A percentile compares a stretch with the other conserved stretches of the same genome.
Evolutionary conservation across 2,113 vertebrate genomes (phyloP).

Genomic region (Hemibates koningsi): DNA sequence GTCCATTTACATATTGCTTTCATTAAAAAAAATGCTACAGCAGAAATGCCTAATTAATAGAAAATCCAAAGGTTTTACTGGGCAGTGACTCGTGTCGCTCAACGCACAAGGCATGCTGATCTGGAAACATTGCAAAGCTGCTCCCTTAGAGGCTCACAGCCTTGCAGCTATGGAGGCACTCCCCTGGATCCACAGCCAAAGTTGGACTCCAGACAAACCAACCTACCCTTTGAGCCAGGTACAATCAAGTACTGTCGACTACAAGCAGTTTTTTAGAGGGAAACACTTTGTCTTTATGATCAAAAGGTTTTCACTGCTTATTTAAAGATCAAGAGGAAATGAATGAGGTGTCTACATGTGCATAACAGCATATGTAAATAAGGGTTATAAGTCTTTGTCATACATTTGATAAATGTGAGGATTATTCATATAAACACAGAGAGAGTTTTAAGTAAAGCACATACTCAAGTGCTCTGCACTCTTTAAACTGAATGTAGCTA

Average conservation of each 20-base stretch:
- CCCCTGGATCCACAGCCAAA: neutral
- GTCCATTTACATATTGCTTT: neutral
- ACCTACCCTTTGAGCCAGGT: neutral
- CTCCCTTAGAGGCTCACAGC: neutral
- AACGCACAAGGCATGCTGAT: neutral
- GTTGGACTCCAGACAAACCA: neutral
- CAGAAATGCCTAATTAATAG: neutral
- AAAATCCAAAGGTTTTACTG: neutral
- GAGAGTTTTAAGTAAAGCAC: neutral
- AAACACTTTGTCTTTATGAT: neutral
- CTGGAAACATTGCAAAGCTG: neutral
- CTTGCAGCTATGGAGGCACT: neutral
- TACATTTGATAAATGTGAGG: neutral
- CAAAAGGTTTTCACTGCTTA: neutral
- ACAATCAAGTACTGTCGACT: neutral
- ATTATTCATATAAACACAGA: neutral
- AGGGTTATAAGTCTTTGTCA: neutral
- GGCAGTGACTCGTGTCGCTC: conserved; percentile 12
- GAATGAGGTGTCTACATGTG: neutral
- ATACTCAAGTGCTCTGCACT: neutral
- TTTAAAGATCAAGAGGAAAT: neutral
- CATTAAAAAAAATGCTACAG: neutral
- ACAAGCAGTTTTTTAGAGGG: neutral
- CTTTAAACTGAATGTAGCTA: neutral
- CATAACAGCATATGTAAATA: neutral